These are phyloP conservation scores for Ariopsis seemanni DNA, from an alignment of 2,113 vertebrate genomes.

Conservation along the genomic window DNA sequence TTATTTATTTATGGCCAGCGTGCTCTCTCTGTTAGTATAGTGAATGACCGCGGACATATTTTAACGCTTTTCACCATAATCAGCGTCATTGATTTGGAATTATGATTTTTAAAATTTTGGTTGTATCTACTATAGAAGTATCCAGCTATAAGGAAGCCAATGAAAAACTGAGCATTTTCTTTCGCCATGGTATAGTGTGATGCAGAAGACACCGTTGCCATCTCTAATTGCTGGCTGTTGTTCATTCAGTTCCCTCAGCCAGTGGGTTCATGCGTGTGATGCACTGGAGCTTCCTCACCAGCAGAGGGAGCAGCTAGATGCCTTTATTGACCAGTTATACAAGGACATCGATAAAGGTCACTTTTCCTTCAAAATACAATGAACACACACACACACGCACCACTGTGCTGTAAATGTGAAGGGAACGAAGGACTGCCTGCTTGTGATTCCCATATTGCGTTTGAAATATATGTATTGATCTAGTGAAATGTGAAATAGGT, in stretches of 20 bases:
- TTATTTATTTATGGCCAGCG: neutral
- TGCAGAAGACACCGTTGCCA: neutral
- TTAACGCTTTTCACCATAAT: neutral
- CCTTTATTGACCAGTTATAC: conserved; percentile 95
- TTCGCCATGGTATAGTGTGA: neutral
- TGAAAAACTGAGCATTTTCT: neutral
- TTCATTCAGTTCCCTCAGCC: conserved; percentile 85
- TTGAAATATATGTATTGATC: conserved; percentile 11
- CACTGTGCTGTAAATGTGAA: conserved; percentile 8
- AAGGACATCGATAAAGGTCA: conserved; percentile 98
- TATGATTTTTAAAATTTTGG: neutral
- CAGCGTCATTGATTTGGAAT: neutral
- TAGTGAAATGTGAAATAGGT: conserved; percentile 33
- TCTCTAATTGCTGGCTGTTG: neutral
- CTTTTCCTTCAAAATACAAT: conserved; percentile 9
- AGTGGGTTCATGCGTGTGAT: conserved; percentile 95
- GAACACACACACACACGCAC: neutral
- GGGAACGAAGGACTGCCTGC: neutral
- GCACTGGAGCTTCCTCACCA: conserved; percentile 82
- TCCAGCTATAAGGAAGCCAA: neutral
- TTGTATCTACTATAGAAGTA: neutral
- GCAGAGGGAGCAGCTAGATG: conserved; percentile 89
- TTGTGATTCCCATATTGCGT: neutral
- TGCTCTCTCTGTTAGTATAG: neutral
- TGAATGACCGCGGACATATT: neutral